These are phyloP conservation scores for Scaptomyza montana DNA, from an alignment of 1,140 invertebrate species.

Conservation along the genomic window DNA sequence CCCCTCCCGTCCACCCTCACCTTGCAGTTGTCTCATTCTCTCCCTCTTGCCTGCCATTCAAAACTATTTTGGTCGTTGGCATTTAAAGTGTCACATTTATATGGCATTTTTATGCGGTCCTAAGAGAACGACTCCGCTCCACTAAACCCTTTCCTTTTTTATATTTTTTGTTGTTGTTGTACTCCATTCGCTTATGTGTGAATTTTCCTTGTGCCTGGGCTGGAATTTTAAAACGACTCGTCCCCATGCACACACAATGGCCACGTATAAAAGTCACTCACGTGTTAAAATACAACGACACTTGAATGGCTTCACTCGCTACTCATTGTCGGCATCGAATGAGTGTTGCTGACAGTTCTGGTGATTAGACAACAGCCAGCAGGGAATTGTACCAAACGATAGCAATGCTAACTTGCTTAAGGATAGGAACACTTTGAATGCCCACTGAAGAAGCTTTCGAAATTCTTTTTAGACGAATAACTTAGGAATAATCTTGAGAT, in stretches of 20 bases:
- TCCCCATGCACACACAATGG: conserved; percentile 45
- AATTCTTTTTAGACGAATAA: neutral
- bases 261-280: conserved; percentile 69
- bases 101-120: conserved; percentile 76
- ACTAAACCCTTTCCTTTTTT: neutral
- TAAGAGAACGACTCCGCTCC: conserved; percentile 28
- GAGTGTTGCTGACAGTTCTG: conserved; percentile 29
- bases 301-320: conserved; percentile 42
- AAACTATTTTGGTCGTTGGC: conserved; percentile 80
- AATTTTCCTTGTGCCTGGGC: conserved; percentile 54
- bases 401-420: conserved; percentile 8
- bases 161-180: neutral
- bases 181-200: conserved; percentile 55
- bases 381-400: conserved; percentile 1
- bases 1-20: neutral
- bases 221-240: conserved; percentile 54
- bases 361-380: conserved; percentile 32
- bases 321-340: conserved; percentile 33
- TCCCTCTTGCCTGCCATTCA: conserved; percentile 32
- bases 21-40: conserved; percentile 2
- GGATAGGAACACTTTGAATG: neutral
- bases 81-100: conserved; percentile 81
- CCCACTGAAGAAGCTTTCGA: neutral
- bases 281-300: conserved; percentile 69
- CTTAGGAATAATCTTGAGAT: neutral